Evolutionary conservation across 2,888 invertebrate genomes (phyloP).

Genomic region (Lymantria monacha): DNA sequence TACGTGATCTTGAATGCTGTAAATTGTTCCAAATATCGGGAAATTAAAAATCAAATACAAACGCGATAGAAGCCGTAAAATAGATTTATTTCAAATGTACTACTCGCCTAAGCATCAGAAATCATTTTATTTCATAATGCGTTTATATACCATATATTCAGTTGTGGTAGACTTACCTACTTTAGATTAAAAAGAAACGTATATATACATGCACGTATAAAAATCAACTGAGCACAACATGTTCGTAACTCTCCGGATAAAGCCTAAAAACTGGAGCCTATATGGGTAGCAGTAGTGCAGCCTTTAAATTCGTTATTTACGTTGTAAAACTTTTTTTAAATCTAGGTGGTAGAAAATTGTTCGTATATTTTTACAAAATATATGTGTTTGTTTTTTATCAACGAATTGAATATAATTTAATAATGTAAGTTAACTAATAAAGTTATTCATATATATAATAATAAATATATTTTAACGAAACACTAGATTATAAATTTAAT

Average conservation of each 20-base stretch:
- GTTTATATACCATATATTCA: no score
- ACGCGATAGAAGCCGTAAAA: no score
- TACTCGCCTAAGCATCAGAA: no score
- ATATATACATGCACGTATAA: slow-evolving; percentile 15
- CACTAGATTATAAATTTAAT: no score
- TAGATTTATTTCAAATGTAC: no score
- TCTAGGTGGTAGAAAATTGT: not conserved
- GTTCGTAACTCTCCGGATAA: slow-evolving; percentile 23
- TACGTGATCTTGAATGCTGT: no score
- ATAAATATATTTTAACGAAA: no score
- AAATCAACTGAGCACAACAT: slow-evolving; percentile 28
- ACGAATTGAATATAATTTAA: not conserved
- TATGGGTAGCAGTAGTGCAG: slow-evolving; percentile 20
- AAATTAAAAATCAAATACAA: no score
- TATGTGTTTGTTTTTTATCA: not conserved
- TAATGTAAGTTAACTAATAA: not conserved
- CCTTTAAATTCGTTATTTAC: slow-evolving; percentile 16
- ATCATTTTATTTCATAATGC: no score
- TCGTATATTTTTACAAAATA: not conserved
- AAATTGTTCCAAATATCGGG: no score
- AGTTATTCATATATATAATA: no score
- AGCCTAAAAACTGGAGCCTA: slow-evolving; percentile 14
- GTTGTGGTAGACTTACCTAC: no score
- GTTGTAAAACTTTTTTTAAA: slow-evolving; percentile 1
- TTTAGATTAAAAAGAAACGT: not conserved